Evolutionary conservation across 2,888 invertebrate genomes (phyloP), one percentile per base, ranked within the genome.

Genomic region (Meiosimyza platycephala): DNA sequence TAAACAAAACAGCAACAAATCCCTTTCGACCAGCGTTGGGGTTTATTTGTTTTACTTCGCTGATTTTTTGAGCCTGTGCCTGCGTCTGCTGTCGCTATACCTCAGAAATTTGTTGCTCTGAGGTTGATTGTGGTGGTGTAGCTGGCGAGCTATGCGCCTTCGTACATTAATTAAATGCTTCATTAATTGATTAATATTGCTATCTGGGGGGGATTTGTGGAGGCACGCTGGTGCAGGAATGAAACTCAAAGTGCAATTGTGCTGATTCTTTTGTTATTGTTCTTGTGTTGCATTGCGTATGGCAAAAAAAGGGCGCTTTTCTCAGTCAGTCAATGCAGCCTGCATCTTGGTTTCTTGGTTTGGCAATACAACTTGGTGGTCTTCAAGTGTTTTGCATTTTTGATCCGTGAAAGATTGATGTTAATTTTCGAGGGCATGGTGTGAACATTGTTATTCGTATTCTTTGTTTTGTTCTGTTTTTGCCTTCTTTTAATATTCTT

Each of bases 371-470:
- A 70, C 72, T 80, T 76, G 79, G 81, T 81, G 80, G 79, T 80
- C 78, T 64, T 78, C 77, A 80, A 81, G 81, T 82, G 82, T 81
- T 81, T 83, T 72, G 73, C 75, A 73, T 73, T 72, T 72, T 75
- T 85, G 84, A 85, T 84, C 85, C 84, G 81, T 82, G 82, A 79
- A 84, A 83, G 84, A 84, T 84, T 84, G 84, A 84, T 84, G 84
- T 82, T 84, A 82, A 84, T 80, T 80, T 79, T 81, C 79, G 72
- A 70, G 54, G 72, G 75, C 73, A 68, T 75, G 75, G 75, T 75
- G 75, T 75, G 75, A 75, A 75, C 75, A 75, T 75, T 72, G 67
- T 67, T 64, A 69, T 72, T 73, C 72, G 70, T 67, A 71, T 70
- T 54, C 63, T 63, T 71, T 66, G 63, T 66, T 74, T 72, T 54